Evolutionary conservation across 2,888 invertebrate genomes (phyloP).

Genomic region (Octonoba sinensis): DNA sequence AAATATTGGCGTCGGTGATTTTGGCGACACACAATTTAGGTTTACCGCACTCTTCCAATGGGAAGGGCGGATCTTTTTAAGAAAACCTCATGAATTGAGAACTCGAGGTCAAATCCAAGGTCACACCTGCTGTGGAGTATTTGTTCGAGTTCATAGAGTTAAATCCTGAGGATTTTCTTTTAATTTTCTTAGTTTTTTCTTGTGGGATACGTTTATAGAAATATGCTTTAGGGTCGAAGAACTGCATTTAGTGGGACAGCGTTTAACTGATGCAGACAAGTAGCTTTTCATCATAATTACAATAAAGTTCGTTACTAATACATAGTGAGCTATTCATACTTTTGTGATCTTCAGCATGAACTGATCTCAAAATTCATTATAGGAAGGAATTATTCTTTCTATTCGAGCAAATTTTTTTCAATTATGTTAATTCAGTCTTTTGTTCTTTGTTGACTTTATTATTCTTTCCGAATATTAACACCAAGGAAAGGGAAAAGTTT

Average conservation of each 20-base stretch:
- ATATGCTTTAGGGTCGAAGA: constrained; percentile 61
- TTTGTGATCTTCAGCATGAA: too few species aligned
- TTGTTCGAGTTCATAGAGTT: constrained; percentile 62
- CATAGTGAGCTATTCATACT: too few species aligned
- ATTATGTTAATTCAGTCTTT: too few species aligned
- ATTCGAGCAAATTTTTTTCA: too few species aligned
- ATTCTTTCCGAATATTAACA: too few species aligned
- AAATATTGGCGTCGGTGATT: background rate
- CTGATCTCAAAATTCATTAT: too few species aligned
- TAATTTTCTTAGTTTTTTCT: constrained; percentile 42
- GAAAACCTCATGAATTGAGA: constrained; percentile 58
- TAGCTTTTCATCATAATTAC: too few species aligned
- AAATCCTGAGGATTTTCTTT: constrained; percentile 51
- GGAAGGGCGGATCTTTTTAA: constrained; percentile 47
- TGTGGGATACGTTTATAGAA: constrained; percentile 55
- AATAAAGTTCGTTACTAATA: too few species aligned
- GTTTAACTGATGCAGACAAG: constrained; percentile 36
- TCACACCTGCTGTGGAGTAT: constrained; percentile 58
- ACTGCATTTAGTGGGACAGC: constrained; percentile 47
- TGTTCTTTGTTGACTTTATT: too few species aligned
- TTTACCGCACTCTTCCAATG: constrained; percentile 33
- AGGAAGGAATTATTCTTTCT: too few species aligned
- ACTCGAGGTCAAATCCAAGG: constrained; percentile 60
- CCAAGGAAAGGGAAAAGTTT: too few species aligned
- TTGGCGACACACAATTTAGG: constrained; percentile 48